Evolutionary conservation across 2,888 invertebrate species (phyloP).

Genomic region (Helobdella robusta): DNA sequence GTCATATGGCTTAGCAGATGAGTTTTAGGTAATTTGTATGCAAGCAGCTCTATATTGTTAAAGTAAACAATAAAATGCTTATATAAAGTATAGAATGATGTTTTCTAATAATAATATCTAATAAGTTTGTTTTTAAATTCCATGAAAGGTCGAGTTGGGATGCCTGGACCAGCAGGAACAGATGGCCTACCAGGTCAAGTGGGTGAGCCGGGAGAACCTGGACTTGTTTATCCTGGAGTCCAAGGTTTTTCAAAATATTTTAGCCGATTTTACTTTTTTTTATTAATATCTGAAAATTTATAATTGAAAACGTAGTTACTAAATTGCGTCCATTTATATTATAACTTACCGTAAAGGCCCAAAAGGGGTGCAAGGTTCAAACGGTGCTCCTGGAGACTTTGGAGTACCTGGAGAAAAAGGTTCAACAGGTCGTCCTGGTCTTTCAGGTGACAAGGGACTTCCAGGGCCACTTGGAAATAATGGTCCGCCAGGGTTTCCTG

Average conservation of each 20-base stretch:
- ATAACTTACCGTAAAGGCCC: not conserved
- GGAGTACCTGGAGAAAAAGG: constrained; percentile 17
- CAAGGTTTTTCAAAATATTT: not conserved
- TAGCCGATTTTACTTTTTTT: not conserved
- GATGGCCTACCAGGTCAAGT: not conserved
- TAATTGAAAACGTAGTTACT: not conserved
- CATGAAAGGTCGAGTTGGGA: not conserved
- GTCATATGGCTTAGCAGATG: no score
- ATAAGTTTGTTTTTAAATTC: no score
- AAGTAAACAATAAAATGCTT: no score
- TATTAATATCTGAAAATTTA: not conserved
- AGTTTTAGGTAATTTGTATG: no score
- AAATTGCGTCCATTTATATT: not conserved
- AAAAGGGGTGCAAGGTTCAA: not conserved
- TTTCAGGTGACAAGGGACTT: constrained; percentile 12
- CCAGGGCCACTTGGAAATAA: constrained; percentile 8
- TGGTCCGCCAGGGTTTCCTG: not conserved
- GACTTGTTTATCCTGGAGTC: no score
- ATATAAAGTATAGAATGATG: no score
- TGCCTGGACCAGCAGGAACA: not conserved
- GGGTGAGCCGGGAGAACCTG: not conserved
- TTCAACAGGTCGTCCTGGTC: constrained; percentile 12
- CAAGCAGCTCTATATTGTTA: no score
- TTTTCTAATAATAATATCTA: no score
- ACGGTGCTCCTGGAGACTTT: not conserved